A percentile compares a stretch with the other conserved stretches of the same genome.
Conservation (phyloP, 2,888 invertebrate species). For the Agapostemon virescens region DNA sequence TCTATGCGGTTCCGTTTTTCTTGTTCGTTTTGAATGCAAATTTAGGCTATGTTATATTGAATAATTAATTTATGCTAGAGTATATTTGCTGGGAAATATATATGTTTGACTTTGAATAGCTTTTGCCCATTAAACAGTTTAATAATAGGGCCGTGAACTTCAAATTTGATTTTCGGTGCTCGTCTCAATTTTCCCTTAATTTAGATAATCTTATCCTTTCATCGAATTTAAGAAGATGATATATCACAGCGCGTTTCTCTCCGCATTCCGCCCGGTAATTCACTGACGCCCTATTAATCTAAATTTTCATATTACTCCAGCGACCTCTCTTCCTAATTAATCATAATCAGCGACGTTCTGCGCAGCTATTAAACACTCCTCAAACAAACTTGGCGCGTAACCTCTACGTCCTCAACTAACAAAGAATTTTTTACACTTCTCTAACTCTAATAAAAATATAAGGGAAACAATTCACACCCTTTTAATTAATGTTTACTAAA, state of each 20-base stretch:
- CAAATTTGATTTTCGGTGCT: neutral
- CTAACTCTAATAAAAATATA: neutral
- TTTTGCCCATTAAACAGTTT: neutral
- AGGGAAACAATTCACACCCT: neutral
- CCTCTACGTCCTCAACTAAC: neutral
- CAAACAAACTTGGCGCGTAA: neutral
- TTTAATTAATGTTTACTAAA: neutral
- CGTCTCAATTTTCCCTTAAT: neutral
- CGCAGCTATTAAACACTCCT: neutral
- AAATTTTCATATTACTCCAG: conserved; percentile 17
- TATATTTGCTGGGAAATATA: no score
- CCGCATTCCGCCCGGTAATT: neutral
- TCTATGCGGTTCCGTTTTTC: no score
- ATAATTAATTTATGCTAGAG: no score
- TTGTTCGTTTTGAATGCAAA: no score
- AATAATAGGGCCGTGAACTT: neutral
- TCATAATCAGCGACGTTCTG: conserved; percentile 4
- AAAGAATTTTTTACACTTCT: neutral
- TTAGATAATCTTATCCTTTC: neutral
- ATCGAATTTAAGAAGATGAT: neutral
- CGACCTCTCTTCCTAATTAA: conserved; percentile 14
- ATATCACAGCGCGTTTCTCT: neutral
- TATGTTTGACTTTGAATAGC: no score
- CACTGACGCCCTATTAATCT: conserved; percentile 8
- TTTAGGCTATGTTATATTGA: no score